Conservation (phyloP, 2,888 invertebrate genomes). For the Yponomeuta evonymella region DNA sequence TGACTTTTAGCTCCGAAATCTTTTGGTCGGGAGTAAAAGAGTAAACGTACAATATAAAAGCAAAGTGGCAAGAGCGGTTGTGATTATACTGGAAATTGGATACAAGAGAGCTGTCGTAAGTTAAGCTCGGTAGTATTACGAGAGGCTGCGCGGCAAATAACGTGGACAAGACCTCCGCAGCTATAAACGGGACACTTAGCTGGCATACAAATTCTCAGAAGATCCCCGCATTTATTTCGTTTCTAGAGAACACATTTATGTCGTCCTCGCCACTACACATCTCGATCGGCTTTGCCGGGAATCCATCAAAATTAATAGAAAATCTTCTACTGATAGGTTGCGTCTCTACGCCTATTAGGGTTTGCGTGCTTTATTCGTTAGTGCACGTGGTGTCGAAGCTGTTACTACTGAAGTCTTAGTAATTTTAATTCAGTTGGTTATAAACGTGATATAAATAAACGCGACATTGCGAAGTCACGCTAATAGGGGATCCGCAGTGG, state of each 20-base stretch:
- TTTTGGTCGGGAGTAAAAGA: background rate
- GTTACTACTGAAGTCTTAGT: too few species aligned
- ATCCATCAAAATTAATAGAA: constrained; percentile 7
- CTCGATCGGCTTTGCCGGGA: background rate
- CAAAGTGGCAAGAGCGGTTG: constrained; percentile 2
- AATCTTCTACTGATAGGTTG: background rate
- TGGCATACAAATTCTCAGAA: constrained; percentile 11
- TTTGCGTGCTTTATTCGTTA: too few species aligned
- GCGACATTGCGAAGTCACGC: too few species aligned
- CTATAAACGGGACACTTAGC: constrained; percentile 12
- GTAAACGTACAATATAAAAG: constrained; percentile 3
- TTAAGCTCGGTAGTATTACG: constrained; percentile 15
- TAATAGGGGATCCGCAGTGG: background rate
- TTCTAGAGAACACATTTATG: constrained; percentile 3
- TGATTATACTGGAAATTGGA: constrained; percentile 15
- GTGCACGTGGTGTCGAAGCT: too few species aligned
- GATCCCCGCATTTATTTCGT: background rate
- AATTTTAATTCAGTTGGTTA: too few species aligned
- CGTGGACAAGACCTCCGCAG: constrained; percentile 1
- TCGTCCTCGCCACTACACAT: background rate
- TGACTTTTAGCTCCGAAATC: background rate
- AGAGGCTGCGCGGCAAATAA: constrained; percentile 13
- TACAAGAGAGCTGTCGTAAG: constrained; percentile 13
- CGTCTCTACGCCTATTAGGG: too few species aligned
- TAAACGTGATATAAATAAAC: too few species aligned